Evolutionary conservation across 2,888 invertebrate genomes (phyloP), one percentile per base, ranked within the genome.

Genomic region (Lepetodrilus schrolli): DNA sequence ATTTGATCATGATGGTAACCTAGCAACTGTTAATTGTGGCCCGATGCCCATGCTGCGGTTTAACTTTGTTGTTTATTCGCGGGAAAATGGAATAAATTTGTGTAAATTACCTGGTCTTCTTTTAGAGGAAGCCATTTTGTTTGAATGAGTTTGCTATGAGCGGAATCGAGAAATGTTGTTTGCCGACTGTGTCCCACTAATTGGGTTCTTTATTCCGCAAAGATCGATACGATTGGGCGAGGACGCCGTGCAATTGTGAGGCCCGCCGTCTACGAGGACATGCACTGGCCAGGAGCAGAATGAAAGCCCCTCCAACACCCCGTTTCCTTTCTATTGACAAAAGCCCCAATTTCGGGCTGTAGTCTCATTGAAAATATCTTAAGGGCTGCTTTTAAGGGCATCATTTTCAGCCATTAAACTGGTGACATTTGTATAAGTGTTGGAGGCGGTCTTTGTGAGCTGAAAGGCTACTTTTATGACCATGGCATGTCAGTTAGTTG

Each of bases 91-190:
- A 58, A 58, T 58, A 58, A 58, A 26, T 58, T 58, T 58, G 58
- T 58, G 58, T 30, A 30, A 58, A 58, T 58, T 34, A 58, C 58
- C 17, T 58, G 58, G 26, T 13, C 30, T 34, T 17, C 7, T 26
- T 58, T n/a, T 23, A 58, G 17, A 58, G 58, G 58, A 30, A 58
- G 58, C 58, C 58, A 58, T 58, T 58, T 58, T 58, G 58, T 58
- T 58, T 58, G 26, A 30, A 58, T 30, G 26, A 30, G 58, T 17
- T n/a, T 34, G 13, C 58, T 13, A 58, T 10, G 30, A 30, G 30
- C 30, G 23, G 58, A 30, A 58, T 30, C 34, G 30, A 30, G 58
- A 58, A 58, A 58, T 30, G 17, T 34, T 58, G 58, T 58, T 58
- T 58, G 34, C 58, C 30, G 30, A 58, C 58, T 34, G 8, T 26